Base-by-base conservation (phyloP, 2,888 invertebrate species). In the Chesias legatella region DNA sequence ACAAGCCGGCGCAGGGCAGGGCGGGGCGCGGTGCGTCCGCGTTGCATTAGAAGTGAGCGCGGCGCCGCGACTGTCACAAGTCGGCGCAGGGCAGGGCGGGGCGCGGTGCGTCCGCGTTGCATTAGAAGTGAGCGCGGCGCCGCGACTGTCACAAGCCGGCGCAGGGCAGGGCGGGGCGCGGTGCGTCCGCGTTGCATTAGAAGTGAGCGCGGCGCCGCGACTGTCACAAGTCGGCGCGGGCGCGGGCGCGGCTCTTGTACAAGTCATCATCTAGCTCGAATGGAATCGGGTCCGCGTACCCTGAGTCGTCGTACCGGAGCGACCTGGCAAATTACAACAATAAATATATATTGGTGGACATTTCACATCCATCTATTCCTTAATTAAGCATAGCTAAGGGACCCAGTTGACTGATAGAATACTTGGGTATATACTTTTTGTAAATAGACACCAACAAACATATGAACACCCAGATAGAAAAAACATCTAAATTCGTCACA, bases 281-380 rank as follows among this genome's bases (percentile, higher is more conserved):
- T 0, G 90, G 91, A 0, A 45, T 45, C 9, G 91, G 92, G 73
- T 94, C 93, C 1, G 91, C 91, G 65, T 92, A 93, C 5, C 93
- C 93, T 10, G 92, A 92, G 78, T 93, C 93, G 58, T 93, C 93
- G 73, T 93, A 93, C 29, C 91, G 85, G 11, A 89, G 67, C n/a
- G 90, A 89, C 56, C 91, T 88, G 76, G 56, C 75, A 30, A 32
- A 9, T 10, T 10, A 30, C 27, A 11, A 17, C 13, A 11, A 27
- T 9, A 25, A 20, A 6, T 20, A n/a, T n/a, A n/a, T n/a, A n/a
- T n/a, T n/a, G n/a, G n/a, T n/a, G n/a, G n/a, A n/a, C n/a, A n/a
- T n/a, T n/a, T n/a, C n/a, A n/a, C n/a, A n/a, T n/a, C n/a, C n/a
- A n/a, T n/a, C n/a, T n/a, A n/a, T n/a, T n/a, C n/a, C n/a, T n/a